Evolutionary conservation across 1,140 invertebrate species (phyloP), one percentile per base, ranked within the genome.

Genomic region (Pararge aegeria): DNA sequence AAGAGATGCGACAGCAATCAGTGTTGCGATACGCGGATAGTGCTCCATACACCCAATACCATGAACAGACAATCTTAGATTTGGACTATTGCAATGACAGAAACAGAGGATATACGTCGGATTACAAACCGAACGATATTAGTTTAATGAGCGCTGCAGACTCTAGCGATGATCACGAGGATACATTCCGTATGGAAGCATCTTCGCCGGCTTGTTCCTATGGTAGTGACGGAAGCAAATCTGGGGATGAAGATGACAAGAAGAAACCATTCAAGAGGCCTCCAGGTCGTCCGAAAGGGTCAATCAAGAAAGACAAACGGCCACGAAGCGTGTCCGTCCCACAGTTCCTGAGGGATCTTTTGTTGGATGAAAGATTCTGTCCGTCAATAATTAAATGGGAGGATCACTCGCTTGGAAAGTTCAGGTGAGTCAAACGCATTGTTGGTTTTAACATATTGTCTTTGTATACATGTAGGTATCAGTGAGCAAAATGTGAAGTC

Each of bases 341-440:
- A 92, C 95, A 97, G 83, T 97, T 97, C 79, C 94, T 97, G 57
- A 91, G 95, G 64, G 94, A 97, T 80, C 90, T 97, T 9, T 85
- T 97, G 13, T 92, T 95, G 38, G 93, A 96, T 73, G 92, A 93
- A 13, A 91, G 93, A 55, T 95, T 95, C 30, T 96, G 95, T 85
- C 96, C 96, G 2, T 93, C 92, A 55, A 91, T 96, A 38, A 95
- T 97, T 61, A 94, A 95, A 77, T 98, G 97, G 97, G 97, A 97
- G 78, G 94, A 97, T 82, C 93, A 95, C 70, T 93, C 94, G 19
- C 92, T 94, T 64, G 96, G 96, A 0, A 95, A 95, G 61, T 98
- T 98, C 88, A 90, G 87, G 90, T 91, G 67, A 85, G 86, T 78
- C 60, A 44, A 13, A 29, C 20, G 10, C 20, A 12, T 24, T 40